Percentiles rank a stretch among this genome's conserved stretches.
These are phyloP conservation scores for Temnopleurus reevesii DNA, from an alignment of 53 echinoderm and acorn worm genomes.

Conservation along the genomic window DNA sequence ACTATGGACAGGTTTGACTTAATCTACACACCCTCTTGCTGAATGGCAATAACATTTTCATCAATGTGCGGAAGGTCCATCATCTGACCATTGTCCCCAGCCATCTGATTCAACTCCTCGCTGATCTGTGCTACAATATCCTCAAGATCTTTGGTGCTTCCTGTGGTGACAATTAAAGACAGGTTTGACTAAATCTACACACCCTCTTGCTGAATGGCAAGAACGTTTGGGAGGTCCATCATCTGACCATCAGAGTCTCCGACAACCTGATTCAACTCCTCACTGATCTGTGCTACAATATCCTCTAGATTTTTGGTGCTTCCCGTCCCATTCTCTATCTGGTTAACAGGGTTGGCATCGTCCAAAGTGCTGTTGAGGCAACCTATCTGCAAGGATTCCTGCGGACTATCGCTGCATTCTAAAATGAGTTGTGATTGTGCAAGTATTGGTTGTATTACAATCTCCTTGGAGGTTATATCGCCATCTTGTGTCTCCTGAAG, in stretches of 20 bases:
- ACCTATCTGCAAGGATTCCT: neutral
- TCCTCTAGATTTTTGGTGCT: neutral
- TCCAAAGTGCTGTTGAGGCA: neutral
- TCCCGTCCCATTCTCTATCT: neutral
- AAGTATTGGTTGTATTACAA: neutral
- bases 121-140: constrained; percentile 28
- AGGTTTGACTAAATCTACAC: too few species aligned
- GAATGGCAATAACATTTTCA: constrained; percentile 10
- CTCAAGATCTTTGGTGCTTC: neutral
- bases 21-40: constrained; percentile 4
- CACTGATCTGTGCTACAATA: constrained; percentile 32
- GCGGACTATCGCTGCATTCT: constrained; percentile 18
- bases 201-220: constrained; percentile 16
- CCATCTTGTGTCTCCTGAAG: neutral
- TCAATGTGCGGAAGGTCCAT: neutral
- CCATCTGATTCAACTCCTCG: constrained; percentile 18
- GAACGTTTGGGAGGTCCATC: neutral
- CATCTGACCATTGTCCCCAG: neutral
- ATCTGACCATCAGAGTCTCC: neutral
- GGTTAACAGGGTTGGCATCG: neutral
- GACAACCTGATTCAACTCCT: constrained; percentile 7
- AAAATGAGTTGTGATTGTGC: neutral
- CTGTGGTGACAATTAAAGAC: too few species aligned
- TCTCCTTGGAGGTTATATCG: neutral
- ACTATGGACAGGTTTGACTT: too few species aligned